Evolutionary conservation across 2,888 invertebrate species (phyloP).

Genomic region (Mythimna impura): DNA sequence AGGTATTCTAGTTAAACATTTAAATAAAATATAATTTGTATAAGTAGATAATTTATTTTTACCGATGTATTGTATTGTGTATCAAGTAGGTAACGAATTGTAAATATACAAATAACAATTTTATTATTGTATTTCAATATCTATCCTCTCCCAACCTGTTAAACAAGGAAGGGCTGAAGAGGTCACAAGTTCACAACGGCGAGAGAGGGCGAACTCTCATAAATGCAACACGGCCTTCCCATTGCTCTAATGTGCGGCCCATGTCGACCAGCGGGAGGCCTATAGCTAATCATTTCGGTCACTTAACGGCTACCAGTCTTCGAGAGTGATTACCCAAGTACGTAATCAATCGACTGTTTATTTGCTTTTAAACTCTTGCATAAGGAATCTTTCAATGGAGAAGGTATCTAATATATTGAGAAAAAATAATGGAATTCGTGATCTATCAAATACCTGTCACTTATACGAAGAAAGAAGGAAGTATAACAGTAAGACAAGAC

Average conservation of each 20-base stretch:
- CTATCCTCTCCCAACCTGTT: conserved; percentile 24
- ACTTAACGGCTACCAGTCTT: conserved; percentile 82
- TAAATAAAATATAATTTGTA: no score
- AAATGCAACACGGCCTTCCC: conserved; percentile 79
- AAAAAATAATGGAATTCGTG: neutral
- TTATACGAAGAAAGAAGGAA: no score
- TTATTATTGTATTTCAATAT: conserved; percentile 7
- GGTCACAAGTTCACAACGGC: conserved; percentile 67
- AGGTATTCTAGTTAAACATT: no score
- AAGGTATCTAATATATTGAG: neutral
- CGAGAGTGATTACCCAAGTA: conserved; percentile 76
- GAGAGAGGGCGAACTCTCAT: conserved; percentile 65
- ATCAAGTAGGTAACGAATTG: no score
- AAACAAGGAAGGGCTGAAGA: conserved; percentile 62
- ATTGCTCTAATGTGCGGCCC: conserved; percentile 80
- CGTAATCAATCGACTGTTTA: conserved; percentile 56
- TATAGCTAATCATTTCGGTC: conserved; percentile 83
- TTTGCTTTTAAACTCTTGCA: conserved; percentile 42
- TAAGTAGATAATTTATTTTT: no score
- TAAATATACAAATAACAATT: no score
- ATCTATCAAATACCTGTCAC: neutral
- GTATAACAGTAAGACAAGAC: no score
- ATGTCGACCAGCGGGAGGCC: conserved; percentile 83
- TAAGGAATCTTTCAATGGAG: neutral
- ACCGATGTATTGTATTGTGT: no score